Base-by-base conservation (phyloP, 1,140 invertebrate species). In the Diploscapter pachys region DNA sequence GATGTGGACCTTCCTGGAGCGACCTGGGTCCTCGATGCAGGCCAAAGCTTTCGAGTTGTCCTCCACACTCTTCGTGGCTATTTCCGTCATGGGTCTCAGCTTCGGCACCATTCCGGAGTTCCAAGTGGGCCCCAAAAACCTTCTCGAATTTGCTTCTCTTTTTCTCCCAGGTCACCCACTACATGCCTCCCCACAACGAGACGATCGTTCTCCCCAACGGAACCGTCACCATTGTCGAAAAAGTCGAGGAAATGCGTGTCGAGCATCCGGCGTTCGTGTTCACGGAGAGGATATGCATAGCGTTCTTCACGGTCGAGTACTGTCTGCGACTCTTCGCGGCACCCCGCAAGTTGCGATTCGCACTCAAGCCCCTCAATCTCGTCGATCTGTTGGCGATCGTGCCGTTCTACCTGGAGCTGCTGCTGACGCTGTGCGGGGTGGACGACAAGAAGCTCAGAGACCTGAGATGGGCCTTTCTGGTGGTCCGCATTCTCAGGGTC, bases 241-340 rank as follows among this genome's bases (percentile, higher is more conserved):
- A 80, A 59, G 74, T 85, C 4, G 82, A 85, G 75, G 72, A 80
- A 68, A 80, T 85, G 77, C 63, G 82, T 73, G 80, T 85, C 3
- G 83, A 84, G 78, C 83, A 84, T 70, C 82, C 83, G 31, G 79
- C 82, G 48, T 84, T 84, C 72, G 82, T 84, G 5, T 85, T 84
- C 67, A 84, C 83, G 3, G 83, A 84, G 73, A 65, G 83, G 72
- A 80, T 98, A 81, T 99, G 96, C 90, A 99, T 99, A 87, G 96
- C 95, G 78, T 99, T 97, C 95, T 99, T 99, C 89, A 98, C 96
- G 61, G 90, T 98, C 82, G 96, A 99, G 89, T 99, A 98, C 89
- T 90, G 97, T 86, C 90, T 98, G 81, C 91, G 96, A 83, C 96
- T 99, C 89, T 94, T 93, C 89, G 95, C 96, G 74, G 96, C 95